Evolutionary conservation across 2,888 invertebrate species (phyloP).

Genomic region (Drosophila mercatorum): DNA sequence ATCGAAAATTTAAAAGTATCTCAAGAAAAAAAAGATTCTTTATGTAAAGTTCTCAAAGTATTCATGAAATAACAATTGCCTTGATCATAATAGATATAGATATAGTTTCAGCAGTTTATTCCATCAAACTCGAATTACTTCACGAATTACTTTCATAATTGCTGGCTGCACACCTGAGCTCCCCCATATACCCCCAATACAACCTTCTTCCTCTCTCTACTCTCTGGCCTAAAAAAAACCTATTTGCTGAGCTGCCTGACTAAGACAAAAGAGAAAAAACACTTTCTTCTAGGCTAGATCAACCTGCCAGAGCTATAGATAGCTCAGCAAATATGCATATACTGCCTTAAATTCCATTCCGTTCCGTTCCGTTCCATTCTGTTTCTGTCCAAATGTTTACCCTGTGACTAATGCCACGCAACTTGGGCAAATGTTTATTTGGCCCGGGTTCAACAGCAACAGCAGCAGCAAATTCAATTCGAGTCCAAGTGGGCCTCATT

Average conservation of each 20-base stretch:
- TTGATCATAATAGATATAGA: no score
- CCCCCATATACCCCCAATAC: neutral
- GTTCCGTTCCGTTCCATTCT: conserved; percentile 9
- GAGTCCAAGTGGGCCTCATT: conserved; percentile 63
- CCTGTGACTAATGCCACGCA: conserved; percentile 49
- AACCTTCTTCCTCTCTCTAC: neutral
- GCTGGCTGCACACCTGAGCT: neutral
- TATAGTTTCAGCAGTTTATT: no score
- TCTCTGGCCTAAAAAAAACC: neutral
- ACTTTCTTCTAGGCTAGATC: conserved; percentile 25
- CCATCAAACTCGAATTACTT: neutral
- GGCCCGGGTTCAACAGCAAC: conserved; percentile 50
- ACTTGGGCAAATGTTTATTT: conserved; percentile 54
- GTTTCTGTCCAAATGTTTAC: conserved; percentile 27
- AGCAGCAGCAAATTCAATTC: conserved; percentile 47
- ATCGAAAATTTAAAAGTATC: no score
- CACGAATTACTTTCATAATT: neutral
- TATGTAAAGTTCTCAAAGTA: no score
- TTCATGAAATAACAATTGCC: no score
- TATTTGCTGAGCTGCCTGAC: conserved; percentile 5
- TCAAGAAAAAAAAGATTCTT: no score
- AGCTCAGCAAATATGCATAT: conserved; percentile 35
- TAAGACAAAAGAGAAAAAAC: conserved; percentile 3
- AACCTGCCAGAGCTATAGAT: conserved; percentile 6
- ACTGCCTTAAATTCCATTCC: neutral